phyloP scores from a whole-genome alignment of 2,797 vertebrate species.

The Lutjanus campechanus region DNA sequence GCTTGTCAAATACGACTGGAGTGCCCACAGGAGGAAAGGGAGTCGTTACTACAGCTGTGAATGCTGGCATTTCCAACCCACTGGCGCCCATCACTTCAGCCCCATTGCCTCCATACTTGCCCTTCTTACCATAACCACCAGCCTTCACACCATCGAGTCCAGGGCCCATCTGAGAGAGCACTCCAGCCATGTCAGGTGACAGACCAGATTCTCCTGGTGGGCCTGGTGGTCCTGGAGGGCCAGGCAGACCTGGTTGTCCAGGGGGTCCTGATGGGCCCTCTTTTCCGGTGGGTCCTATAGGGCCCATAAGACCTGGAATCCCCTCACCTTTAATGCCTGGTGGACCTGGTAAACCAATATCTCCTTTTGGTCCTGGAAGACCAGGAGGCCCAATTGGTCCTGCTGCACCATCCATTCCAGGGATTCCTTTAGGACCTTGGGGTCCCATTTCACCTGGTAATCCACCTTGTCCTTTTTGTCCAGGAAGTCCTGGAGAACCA shows the following conservation, averaged over 20 bases:
- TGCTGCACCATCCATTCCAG: conserved; percentile 91
- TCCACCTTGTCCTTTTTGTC: conserved; percentile 92
- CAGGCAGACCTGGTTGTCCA: conserved; percentile 90
- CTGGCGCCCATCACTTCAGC: conserved; percentile 80
- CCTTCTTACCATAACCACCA: conserved; percentile 89
- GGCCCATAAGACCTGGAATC: conserved; percentile 88
- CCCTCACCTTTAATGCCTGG: conserved; percentile 90
- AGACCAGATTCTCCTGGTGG: conserved; percentile 87
- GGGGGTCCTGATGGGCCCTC: conserved; percentile 89
- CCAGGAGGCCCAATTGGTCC: conserved; percentile 93
- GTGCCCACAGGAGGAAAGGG: conserved; percentile 94
- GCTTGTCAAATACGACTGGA: conserved; percentile 95
- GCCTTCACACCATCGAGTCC: conserved; percentile 91
- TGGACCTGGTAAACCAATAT: conserved; percentile 88
- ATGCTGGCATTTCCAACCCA: conserved; percentile 95
- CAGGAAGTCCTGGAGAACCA: conserved; percentile 88
- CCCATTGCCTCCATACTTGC: conserved; percentile 85
- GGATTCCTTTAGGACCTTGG: conserved; percentile 94
- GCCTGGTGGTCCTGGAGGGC: conserved; percentile 93
- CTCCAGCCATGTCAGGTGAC: conserved; percentile 90
- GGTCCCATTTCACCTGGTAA: conserved; percentile 90
- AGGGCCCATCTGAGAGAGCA: conserved; percentile 91
- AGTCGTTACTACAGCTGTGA: conserved; percentile 92
- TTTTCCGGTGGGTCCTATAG: conserved; percentile 90
- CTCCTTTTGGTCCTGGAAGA: conserved; percentile 91